Base-by-base conservation (phyloP, 2,888 invertebrate species). In the Phyto melanocephala region DNA sequence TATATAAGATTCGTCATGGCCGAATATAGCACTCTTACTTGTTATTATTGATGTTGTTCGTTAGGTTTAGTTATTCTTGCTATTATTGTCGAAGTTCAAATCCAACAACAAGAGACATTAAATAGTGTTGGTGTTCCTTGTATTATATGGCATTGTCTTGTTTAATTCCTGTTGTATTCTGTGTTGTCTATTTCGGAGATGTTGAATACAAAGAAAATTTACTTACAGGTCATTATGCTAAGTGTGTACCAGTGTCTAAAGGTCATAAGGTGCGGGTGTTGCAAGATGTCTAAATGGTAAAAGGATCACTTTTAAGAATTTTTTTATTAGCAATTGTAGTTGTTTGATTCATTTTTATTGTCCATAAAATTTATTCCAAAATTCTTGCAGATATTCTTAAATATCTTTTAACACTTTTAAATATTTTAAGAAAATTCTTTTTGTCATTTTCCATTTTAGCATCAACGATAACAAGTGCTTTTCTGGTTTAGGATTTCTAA, bases 201-300 rank as follows among this genome's bases (percentile, higher is more conserved):
- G 33, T n/a, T 6, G 7, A 65, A 20, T 35, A 35, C 1, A 24
- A 35, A 47, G 35, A 40, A 67, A 60, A 24, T 37, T 47, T 60
- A 52, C 52, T 60, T 22, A 50, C 33, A 78, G 70, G 78, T 74
- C 78, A 71, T 82, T 82, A 70, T 74, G 70, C 50, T 78, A 82
- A 82, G 65, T 82, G 70, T 70, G 58, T 74, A n/a, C 24, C 8
- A 35, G 42, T 74, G 68, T 75, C 76, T 54, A 47, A 67, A 47
- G 76, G 62, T 70, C 80, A 74, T 65, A 72, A 28, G 74, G 77
- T 71, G 84, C 65, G 82, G 82, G 74, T 80, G 78, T 81, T 71
- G 33, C 52, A 6, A 40, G 71, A 75, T 45, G 15, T 63, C 50
- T 10, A 65, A 65, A 28, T 56, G 28, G 22, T 4, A 15, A 37